Percentiles rank a stretch among this genome's conserved stretches.
Evolutionary conservation across 2,797 vertebrate genomes (phyloP).

Genomic region (Acrocephalus scirpaceus): DNA sequence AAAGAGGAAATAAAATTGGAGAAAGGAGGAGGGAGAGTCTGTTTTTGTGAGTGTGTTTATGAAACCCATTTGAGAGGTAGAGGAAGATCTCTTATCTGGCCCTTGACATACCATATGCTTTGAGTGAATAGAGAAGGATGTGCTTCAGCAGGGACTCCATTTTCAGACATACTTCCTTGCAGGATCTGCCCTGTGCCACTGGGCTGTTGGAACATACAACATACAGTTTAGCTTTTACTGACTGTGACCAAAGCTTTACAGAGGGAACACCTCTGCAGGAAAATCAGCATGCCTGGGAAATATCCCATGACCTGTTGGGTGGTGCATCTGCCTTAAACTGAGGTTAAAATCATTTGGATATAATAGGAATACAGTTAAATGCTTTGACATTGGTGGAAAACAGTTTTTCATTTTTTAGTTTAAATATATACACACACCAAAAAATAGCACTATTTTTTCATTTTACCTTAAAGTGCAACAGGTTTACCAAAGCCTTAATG

Average conservation of each 20-base stretch:
- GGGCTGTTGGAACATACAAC: background rate
- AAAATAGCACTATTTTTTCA: background rate
- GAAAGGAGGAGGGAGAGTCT: background rate
- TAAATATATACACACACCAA: background rate
- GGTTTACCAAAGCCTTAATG: background rate
- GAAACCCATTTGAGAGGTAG: background rate
- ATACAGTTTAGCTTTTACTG: background rate
- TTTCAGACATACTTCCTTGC: background rate
- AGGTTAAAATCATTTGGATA: background rate
- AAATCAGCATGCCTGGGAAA: background rate
- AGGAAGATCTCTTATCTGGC: background rate
- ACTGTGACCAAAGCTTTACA: background rate
- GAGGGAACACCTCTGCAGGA: background rate
- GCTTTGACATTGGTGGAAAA: background rate
- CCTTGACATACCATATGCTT: background rate
- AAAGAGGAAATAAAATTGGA: background rate
- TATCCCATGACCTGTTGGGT: background rate
- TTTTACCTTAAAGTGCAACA: background rate
- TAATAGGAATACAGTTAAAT: background rate
- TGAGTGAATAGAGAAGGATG: background rate
- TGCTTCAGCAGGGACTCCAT: background rate
- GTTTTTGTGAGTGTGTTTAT: background rate
- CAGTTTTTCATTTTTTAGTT: background rate
- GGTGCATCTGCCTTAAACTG: background rate
- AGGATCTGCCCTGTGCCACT: background rate